Conservation (phyloP, 2,797 vertebrate species). For the Danio kyathit region DNA sequence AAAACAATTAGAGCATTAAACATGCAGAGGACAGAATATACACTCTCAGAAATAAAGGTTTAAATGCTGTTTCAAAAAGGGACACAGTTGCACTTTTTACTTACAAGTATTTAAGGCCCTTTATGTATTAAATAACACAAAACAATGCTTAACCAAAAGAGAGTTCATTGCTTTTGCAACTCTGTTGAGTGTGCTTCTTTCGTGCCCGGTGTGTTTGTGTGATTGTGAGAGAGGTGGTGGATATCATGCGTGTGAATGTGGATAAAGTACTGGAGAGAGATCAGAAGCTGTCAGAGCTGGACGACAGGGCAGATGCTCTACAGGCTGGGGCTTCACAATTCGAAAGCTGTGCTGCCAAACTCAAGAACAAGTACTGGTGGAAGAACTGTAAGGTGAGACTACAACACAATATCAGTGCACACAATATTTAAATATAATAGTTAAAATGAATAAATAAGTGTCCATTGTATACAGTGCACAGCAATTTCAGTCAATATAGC, state of each 20-base stretch:
- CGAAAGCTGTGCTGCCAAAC: constrained; percentile 90
- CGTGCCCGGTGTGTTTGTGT: constrained; percentile 5
- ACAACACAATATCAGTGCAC: too few species aligned
- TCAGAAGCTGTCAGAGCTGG: constrained; percentile 87
- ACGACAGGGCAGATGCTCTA: constrained; percentile 88
- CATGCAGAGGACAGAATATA: too few species aligned
- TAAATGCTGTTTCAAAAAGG: too few species aligned
- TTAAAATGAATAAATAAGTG: too few species aligned
- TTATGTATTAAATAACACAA: too few species aligned
- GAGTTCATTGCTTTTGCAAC: not conserved
- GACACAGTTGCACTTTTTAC: too few species aligned
- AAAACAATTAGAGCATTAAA: too few species aligned
- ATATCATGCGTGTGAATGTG: constrained; percentile 91
- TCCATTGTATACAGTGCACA: too few species aligned
- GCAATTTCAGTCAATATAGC: too few species aligned
- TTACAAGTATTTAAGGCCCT: too few species aligned
- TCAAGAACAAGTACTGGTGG: constrained; percentile 96
- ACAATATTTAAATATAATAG: too few species aligned
- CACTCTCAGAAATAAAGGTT: too few species aligned
- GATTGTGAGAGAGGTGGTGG: constrained; percentile 82
- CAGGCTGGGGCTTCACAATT: constrained; percentile 88
- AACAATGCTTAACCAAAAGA: not conserved
- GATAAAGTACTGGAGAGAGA: constrained; percentile 91
- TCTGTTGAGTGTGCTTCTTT: not conserved
- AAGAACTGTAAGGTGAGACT: constrained; percentile 88